Evolutionary conservation across 2,113 vertebrate species (phyloP).

Genomic region (Erpornis zantholeuca): DNA sequence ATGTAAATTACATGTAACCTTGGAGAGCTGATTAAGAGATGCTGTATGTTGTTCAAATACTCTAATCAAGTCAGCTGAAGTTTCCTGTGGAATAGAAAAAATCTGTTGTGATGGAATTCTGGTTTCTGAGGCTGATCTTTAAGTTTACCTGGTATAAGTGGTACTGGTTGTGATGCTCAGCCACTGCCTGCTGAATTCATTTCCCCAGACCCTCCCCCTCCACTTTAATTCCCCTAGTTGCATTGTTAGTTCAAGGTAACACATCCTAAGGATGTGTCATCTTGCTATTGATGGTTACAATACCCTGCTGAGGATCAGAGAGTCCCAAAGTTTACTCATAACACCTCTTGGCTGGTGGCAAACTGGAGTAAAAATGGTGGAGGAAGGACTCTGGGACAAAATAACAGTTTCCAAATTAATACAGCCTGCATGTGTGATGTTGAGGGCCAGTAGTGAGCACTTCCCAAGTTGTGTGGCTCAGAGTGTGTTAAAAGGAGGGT

Average conservation of each 20-base stretch:
- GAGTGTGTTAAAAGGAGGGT: neutral
- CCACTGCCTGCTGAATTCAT: neutral
- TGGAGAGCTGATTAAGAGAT: neutral
- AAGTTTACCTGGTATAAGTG: neutral
- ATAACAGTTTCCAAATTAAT: neutral
- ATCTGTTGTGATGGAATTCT: neutral
- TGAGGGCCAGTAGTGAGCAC: neutral
- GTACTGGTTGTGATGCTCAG: neutral
- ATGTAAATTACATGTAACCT: neutral
- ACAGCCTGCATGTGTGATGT: neutral
- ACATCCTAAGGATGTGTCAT: neutral
- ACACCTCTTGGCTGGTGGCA: neutral
- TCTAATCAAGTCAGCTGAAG: neutral
- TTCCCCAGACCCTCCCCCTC: neutral
- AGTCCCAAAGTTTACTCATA: neutral
- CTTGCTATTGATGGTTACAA: neutral
- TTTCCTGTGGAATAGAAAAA: neutral
- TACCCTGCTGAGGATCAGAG: neutral
- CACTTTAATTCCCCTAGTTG: neutral
- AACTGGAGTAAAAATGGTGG: neutral
- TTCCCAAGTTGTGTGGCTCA: accelerated
- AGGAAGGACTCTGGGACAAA: neutral
- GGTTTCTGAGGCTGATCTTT: neutral
- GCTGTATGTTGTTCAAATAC: neutral
- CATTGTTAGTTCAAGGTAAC: neutral